phyloP scores from a whole-genome alignment of 2,113 vertebrate species.

The Phylloscopus whistleri region DNA sequence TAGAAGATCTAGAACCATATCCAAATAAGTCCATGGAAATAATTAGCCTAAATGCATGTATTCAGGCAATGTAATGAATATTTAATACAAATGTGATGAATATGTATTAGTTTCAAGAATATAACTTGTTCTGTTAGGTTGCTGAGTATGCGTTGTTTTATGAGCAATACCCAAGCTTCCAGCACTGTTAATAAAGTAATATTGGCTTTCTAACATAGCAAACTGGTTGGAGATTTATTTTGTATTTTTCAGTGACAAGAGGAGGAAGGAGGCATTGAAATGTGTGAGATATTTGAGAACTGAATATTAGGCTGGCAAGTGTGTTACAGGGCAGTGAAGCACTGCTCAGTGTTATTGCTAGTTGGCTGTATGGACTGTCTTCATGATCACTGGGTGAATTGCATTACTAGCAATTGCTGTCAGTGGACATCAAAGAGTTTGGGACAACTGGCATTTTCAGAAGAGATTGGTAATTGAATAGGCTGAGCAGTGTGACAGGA shows the following conservation, averaged over 20 bases:
- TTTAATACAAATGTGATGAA: neutral
- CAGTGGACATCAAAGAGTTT: neutral
- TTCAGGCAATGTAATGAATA: neutral
- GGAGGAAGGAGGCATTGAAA: neutral
- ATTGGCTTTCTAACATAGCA: neutral
- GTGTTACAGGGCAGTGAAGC: neutral
- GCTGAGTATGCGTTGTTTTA: neutral
- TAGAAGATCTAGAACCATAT: neutral
- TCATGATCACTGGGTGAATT: neutral
- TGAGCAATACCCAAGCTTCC: neutral
- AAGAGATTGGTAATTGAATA: neutral
- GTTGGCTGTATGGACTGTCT: neutral
- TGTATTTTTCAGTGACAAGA: neutral
- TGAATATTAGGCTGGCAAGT: neutral
- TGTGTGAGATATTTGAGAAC: neutral
- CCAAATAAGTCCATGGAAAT: neutral
- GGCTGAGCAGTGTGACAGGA: neutral
- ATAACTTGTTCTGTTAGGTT: neutral
- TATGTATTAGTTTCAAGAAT: neutral
- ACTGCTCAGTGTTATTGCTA: neutral
- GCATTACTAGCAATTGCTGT: neutral
- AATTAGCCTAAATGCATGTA: neutral
- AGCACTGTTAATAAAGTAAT: neutral
- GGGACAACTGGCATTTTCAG: neutral
- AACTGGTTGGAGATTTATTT: neutral